Evolutionary conservation across 2,888 invertebrate species (phyloP).

Genomic region (Melipona beecheii): DNA sequence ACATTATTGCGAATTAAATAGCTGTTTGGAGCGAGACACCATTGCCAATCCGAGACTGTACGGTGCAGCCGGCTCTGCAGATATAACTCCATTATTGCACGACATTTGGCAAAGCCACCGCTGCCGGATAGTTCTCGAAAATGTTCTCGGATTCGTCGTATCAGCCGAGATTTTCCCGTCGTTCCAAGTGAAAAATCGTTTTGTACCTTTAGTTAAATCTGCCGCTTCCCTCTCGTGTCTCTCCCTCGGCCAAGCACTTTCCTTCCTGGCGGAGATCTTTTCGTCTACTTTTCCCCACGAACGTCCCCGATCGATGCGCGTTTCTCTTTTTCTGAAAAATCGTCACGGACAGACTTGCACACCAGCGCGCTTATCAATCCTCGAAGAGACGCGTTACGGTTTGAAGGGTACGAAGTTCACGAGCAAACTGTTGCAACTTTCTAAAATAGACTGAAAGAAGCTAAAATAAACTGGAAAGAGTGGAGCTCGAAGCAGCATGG

Average conservation of each 20-base stretch:
- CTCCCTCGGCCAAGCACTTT: constrained; percentile 13
- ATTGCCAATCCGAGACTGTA: constrained; percentile 54
- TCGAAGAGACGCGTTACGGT: neutral
- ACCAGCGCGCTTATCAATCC: neutral
- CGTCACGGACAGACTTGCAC: neutral
- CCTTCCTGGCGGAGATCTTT: constrained; percentile 5
- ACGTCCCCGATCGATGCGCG: neutral
- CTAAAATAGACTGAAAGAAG: neutral
- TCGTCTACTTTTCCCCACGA: neutral
- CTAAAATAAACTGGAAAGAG: neutral
- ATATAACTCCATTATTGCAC: constrained; percentile 69
- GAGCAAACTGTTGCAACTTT: neutral
- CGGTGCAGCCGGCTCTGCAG: constrained; percentile 35
- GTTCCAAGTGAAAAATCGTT: constrained; percentile 61
- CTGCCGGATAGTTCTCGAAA: constrained; percentile 61
- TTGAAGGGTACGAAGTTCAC: neutral
- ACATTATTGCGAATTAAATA: constrained; percentile 59
- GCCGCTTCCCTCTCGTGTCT: constrained; percentile 34
- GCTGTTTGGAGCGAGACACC: constrained; percentile 48
- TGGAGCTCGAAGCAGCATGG: too few relatives aligned
- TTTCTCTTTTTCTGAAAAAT: neutral
- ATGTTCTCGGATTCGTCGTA: constrained; percentile 58
- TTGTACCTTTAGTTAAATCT: constrained; percentile 42
- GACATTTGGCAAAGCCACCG: constrained; percentile 69
- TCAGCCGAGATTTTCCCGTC: constrained; percentile 59